Conservation (phyloP, 2,888 invertebrate species). For the Eupithecia subumbrata region DNA sequence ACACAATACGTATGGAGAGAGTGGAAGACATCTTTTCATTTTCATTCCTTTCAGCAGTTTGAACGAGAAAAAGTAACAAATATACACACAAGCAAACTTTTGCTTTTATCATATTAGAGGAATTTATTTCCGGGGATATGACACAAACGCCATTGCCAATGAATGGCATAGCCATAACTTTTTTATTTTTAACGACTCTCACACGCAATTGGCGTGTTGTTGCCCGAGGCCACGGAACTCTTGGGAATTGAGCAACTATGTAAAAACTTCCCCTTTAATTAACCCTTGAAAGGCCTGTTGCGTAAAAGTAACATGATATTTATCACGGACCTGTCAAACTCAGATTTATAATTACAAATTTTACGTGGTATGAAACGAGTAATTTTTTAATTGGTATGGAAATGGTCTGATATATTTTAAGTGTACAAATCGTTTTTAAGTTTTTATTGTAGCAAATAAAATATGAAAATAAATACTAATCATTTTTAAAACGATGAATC, state of each 20-base stretch:
- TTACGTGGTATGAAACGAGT: background rate
- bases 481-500: background rate
- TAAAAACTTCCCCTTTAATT: conserved; percentile 60
- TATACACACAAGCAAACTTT: background rate
- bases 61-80: background rate
- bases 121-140: background rate
- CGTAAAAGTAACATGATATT: background rate
- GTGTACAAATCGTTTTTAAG: background rate
- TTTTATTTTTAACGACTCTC: conserved; percentile 35
- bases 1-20: too few species aligned
- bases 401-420: too few species aligned
- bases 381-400: background rate
- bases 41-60: background rate
- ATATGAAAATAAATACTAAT: too few species aligned
- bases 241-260: conserved; percentile 55
- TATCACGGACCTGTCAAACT: background rate
- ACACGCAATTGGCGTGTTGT: conserved; percentile 63
- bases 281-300: conserved; percentile 6
- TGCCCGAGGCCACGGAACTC: conserved; percentile 21
- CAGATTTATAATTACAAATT: background rate
- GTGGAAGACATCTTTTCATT: too few species aligned
- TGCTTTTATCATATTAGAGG: background rate
- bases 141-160: background rate
- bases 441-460: background rate
- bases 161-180: conserved; percentile 8